phyloP scores from a whole-genome alignment of 2,888 invertebrate genomes.

The Cordilura impudica region DNA sequence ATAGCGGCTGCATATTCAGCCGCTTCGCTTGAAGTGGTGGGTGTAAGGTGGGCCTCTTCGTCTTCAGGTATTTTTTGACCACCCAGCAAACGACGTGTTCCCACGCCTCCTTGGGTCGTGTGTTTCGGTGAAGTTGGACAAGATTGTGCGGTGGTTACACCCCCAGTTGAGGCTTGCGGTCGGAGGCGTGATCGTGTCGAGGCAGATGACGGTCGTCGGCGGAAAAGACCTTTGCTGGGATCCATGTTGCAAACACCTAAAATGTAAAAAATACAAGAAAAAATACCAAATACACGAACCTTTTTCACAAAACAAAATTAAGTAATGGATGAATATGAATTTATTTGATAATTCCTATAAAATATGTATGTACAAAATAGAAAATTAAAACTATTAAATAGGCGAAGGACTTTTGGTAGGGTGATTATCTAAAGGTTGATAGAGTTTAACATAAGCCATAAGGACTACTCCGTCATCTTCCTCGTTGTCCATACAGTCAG shows the following conservation, averaged over 20 bases:
- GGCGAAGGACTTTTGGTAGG: background rate
- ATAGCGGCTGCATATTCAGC: conserved; percentile 74
- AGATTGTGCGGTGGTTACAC: conserved; percentile 72
- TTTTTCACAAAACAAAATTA: background rate
- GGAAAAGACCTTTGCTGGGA: conserved; percentile 76
- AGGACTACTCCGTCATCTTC: conserved; percentile 60
- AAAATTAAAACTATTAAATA: too few species aligned
- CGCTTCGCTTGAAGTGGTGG: conserved; percentile 71
- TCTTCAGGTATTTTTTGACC: conserved; percentile 75
- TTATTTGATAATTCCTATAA: too few species aligned
- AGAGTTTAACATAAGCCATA: conserved; percentile 69
- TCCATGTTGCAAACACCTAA: conserved; percentile 77
- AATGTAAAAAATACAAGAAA: conserved; percentile 16
- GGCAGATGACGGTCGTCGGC: conserved; percentile 75
- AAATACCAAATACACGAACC: background rate
- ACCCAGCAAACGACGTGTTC: conserved; percentile 75
- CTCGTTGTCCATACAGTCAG: conserved; percentile 24
- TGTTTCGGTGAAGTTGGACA: conserved; percentile 78
- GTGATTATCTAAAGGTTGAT: conserved; percentile 38
- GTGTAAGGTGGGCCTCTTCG: conserved; percentile 69
- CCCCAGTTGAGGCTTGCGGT: conserved; percentile 68
- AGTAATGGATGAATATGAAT: conserved; percentile 14
- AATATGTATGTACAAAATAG: too few species aligned
- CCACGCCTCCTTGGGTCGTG: conserved; percentile 69
- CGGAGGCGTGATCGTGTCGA: conserved; percentile 75